Conservation (phyloP, 1,140 invertebrate species). For the Calephelis virginiensis region DNA sequence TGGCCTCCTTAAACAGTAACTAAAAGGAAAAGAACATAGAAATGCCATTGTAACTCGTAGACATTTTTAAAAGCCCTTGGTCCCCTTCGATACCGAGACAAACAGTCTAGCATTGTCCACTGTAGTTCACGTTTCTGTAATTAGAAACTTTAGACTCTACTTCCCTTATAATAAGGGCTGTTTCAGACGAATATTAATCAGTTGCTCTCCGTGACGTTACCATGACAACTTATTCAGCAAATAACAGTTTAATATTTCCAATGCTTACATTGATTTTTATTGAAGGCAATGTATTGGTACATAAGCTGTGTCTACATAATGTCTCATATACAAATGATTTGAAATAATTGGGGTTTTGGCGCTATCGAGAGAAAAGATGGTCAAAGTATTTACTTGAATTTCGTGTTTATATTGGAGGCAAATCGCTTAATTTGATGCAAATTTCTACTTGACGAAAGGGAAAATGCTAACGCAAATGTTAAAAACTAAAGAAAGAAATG, state of each 20-base stretch:
- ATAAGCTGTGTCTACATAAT: background rate
- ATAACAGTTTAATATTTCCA: slow-evolving; percentile 33
- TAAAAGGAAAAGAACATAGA: slow-evolving; percentile 27
- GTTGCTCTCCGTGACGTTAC: slow-evolving; percentile 53
- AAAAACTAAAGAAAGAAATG: too few species aligned
- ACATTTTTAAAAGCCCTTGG: slow-evolving; percentile 58
- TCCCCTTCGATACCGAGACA: slow-evolving; percentile 53
- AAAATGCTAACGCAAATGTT: too few species aligned
- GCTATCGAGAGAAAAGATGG: too few species aligned
- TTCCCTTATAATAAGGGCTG: slow-evolving; percentile 18
- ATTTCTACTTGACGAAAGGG: too few species aligned
- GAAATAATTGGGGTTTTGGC: too few species aligned
- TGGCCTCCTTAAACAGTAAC: slow-evolving; percentile 12
- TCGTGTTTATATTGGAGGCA: too few species aligned
- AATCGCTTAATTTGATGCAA: too few species aligned
- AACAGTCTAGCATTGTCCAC: slow-evolving; percentile 63
- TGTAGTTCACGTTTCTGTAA: slow-evolving; percentile 30
- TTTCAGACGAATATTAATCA: slow-evolving; percentile 25
- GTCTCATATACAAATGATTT: too few species aligned
- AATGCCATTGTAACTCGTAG: slow-evolving; percentile 44
- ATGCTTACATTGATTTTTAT: slow-evolving; percentile 7
- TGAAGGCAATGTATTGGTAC: background rate
- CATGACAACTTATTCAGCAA: slow-evolving; percentile 49
- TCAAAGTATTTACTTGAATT: too few species aligned
- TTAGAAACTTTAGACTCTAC: slow-evolving; percentile 31